Conservation (phyloP, 2,888 invertebrate species). For the Eupithecia dodoneata region DNA sequence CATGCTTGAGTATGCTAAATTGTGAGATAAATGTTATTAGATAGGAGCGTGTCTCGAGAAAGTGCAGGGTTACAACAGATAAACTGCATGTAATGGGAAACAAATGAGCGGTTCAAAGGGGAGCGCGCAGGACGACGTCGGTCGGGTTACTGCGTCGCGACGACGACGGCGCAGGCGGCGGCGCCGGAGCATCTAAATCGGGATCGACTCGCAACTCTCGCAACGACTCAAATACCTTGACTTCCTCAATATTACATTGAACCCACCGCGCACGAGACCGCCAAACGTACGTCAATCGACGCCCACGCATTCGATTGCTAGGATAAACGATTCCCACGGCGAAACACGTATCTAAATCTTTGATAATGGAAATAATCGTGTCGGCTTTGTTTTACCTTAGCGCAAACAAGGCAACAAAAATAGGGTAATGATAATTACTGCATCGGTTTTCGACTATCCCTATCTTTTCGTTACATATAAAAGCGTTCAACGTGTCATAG, state of each 20-base stretch:
- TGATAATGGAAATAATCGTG: conserved; percentile 2
- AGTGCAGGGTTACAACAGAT: conserved; percentile 61
- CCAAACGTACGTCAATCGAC: conserved; percentile 80
- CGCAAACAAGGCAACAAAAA: conserved; percentile 5
- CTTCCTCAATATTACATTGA: conserved; percentile 85
- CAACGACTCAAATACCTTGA: conserved; percentile 84
- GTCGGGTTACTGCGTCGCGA: conserved; percentile 81
- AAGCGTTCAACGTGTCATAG: conserved; percentile 50
- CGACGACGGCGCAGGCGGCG: conserved; percentile 77
- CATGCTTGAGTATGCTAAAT: conserved; percentile 40
- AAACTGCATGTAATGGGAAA: conserved; percentile 50
- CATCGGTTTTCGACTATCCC: background rate
- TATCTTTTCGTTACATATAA: background rate
- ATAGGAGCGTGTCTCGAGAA: conserved; percentile 42
- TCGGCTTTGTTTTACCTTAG: background rate
- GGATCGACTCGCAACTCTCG: conserved; percentile 82
- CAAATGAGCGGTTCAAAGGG: conserved; percentile 63
- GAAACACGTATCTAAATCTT: conserved; percentile 37
- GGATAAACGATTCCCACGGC: conserved; percentile 58
- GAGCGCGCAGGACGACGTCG: conserved; percentile 79
- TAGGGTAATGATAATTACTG: background rate
- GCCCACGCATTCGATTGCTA: conserved; percentile 68
- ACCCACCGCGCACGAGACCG: conserved; percentile 78
- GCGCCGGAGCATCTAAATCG: conserved; percentile 83
- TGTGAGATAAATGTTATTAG: conserved; percentile 27